phyloP scores from a whole-genome alignment of 2,797 vertebrate genomes.

The Benthosema pterotum region DNA sequence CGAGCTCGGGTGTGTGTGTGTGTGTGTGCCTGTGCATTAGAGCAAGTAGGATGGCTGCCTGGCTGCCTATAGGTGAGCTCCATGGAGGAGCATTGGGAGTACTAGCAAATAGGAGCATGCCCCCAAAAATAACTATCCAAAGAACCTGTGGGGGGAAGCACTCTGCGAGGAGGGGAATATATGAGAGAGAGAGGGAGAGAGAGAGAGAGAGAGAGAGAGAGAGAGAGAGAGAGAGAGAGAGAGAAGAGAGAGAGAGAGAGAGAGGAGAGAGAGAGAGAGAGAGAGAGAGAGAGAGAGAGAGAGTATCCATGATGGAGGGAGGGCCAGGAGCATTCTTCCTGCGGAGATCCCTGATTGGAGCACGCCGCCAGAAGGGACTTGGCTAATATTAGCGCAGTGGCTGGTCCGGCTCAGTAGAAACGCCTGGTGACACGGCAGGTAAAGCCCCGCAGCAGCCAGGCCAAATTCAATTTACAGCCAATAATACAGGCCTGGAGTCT shows the following conservation, averaged over 20 bases:
- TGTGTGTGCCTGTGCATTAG: not conserved
- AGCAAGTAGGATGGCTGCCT: too few relatives aligned
- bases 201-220: slow-evolving; percentile 23
- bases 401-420: slow-evolving; percentile 38
- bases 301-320: slow-evolving; percentile 34
- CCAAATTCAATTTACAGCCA: slow-evolving; percentile 49
- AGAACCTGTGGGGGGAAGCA: slow-evolving; percentile 24
- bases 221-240: slow-evolving; percentile 24
- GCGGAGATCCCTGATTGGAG: slow-evolving; percentile 43
- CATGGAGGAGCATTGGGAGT: slow-evolving; percentile 22
- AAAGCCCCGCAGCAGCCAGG: slow-evolving; percentile 24
- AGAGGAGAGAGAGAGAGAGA: too few relatives aligned
- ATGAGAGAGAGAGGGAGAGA: slow-evolving; percentile 44
- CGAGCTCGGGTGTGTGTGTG: not conserved
- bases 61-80: too few relatives aligned
- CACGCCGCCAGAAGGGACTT: slow-evolving; percentile 34
- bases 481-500: slow-evolving; percentile 41
- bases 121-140: slow-evolving; percentile 45
- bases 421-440: slow-evolving; percentile 15
- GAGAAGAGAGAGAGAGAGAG: slow-evolving; percentile 4
- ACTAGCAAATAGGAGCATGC: slow-evolving; percentile 19
- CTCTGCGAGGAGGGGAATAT: slow-evolving; percentile 26
- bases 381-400: slow-evolving; percentile 58
- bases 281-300: slow-evolving; percentile 37
- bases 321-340: slow-evolving; percentile 36